These are phyloP conservation scores for Setipinna tenuifilis DNA, from an alignment of 2,797 vertebrate species.

Conservation along the genomic window DNA sequence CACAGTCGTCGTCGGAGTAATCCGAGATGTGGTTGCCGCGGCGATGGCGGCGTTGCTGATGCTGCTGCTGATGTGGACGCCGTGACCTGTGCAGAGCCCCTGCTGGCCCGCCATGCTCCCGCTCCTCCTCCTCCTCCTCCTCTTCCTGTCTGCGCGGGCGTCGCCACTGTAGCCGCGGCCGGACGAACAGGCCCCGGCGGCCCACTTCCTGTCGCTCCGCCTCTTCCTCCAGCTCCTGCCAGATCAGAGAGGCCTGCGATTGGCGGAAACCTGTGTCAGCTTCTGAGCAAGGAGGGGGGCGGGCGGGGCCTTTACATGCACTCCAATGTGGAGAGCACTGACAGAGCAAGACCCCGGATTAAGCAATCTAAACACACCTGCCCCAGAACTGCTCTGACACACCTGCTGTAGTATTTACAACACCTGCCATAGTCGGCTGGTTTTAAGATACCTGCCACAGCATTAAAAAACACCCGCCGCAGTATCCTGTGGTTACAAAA, in stretches of 20 bases:
- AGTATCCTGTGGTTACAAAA: background rate
- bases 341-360: conserved; percentile 30
- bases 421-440: background rate
- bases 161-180: conserved; percentile 63
- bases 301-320: conserved; percentile 56
- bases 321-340: conserved; percentile 49
- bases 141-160: conserved; percentile 65
- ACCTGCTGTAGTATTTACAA: background rate
- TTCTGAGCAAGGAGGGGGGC: conserved; percentile 68
- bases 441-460: background rate
- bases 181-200: conserved; percentile 62
- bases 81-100: conserved; percentile 60
- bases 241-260: conserved; percentile 99
- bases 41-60: background rate
- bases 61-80: background rate
- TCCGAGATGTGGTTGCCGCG: conserved; percentile 66
- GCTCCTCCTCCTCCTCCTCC: conserved; percentile 69
- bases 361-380: background rate
- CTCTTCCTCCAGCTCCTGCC: conserved; percentile 98
- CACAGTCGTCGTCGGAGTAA: conserved; percentile 83
- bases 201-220: conserved; percentile 75
- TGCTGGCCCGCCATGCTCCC: conserved; percentile 75
- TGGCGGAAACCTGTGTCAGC: conserved; percentile 97
- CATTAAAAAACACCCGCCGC: background rate
- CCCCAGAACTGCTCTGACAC: background rate